Evolutionary conservation across 2,797 vertebrate genomes (phyloP).

Genomic region (Hylomyscus alleni): DNA sequence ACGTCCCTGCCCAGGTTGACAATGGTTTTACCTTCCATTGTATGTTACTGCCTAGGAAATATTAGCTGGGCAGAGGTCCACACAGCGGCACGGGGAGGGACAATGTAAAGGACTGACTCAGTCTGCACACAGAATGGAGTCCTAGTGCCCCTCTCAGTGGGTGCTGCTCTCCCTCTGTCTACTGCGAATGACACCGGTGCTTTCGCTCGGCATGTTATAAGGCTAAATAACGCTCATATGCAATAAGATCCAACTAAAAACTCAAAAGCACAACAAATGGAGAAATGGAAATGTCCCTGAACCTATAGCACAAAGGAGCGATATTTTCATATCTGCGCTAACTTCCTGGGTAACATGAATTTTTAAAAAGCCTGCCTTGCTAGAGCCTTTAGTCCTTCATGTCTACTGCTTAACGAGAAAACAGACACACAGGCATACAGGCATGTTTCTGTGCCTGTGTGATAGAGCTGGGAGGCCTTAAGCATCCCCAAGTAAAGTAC

Average conservation of each 20-base stretch:
- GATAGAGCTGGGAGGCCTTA: background rate
- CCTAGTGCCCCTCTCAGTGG: background rate
- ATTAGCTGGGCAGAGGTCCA: background rate
- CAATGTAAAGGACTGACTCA: background rate
- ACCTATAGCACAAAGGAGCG: background rate
- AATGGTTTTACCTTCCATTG: background rate
- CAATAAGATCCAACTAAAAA: background rate
- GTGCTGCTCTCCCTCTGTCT: background rate
- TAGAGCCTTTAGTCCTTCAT: slow-evolving; percentile 47
- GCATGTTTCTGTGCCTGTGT: background rate
- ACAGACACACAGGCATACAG: background rate
- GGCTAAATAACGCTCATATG: background rate
- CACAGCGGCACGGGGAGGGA: background rate
- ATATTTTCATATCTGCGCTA: slow-evolving; percentile 30
- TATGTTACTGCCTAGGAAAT: background rate
- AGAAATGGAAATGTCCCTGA: slow-evolving; percentile 40
- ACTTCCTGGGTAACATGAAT: slow-evolving; percentile 52
- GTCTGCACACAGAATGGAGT: background rate
- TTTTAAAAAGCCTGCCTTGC: slow-evolving; percentile 31
- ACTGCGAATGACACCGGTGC: background rate
- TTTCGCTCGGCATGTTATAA: background rate
- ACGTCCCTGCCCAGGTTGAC: background rate
- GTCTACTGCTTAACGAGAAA: slow-evolving; percentile 8
- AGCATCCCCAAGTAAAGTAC: background rate
- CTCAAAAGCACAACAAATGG: slow-evolving; percentile 4